These are phyloP conservation scores for Celastrina argiolus DNA, from an alignment of 2,888 invertebrate species.

Conservation along the genomic window DNA sequence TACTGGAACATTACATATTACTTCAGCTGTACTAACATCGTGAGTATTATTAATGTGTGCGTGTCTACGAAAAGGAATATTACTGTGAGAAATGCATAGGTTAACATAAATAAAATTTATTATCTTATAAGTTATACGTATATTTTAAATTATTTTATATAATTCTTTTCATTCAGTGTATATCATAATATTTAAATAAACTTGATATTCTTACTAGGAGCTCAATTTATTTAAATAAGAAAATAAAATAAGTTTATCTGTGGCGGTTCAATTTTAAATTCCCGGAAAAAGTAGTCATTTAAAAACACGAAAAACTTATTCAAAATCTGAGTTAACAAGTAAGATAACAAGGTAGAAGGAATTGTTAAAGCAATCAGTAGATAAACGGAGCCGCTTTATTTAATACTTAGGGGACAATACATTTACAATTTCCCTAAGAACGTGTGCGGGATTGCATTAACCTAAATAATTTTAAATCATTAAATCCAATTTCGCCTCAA, in stretches of 20 bases:
- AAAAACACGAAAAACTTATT: background rate
- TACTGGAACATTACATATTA: background rate
- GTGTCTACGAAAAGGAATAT: no score
- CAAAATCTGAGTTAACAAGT: background rate
- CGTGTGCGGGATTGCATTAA: background rate
- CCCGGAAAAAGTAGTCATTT: background rate
- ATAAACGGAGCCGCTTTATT: background rate
- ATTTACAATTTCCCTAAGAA: background rate
- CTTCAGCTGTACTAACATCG: background rate
- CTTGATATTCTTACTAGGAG: no score
- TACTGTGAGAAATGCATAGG: no score
- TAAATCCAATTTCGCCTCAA: background rate
- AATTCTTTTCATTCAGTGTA: no score
- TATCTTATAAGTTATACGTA: no score
- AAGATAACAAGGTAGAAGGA: background rate
- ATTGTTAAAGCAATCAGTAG: background rate
- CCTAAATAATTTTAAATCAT: conserved; percentile 11
- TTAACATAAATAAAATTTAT: no score
- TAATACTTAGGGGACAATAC: background rate
- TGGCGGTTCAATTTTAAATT: no score
- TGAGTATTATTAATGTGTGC: background rate
- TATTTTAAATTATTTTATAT: no score
- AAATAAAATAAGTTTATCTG: no score
- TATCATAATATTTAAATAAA: no score
- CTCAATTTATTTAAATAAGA: no score